These are phyloP conservation scores for Siniperca chuatsi DNA, from an alignment of 2,113 vertebrate genomes.

Conservation along the genomic window DNA sequence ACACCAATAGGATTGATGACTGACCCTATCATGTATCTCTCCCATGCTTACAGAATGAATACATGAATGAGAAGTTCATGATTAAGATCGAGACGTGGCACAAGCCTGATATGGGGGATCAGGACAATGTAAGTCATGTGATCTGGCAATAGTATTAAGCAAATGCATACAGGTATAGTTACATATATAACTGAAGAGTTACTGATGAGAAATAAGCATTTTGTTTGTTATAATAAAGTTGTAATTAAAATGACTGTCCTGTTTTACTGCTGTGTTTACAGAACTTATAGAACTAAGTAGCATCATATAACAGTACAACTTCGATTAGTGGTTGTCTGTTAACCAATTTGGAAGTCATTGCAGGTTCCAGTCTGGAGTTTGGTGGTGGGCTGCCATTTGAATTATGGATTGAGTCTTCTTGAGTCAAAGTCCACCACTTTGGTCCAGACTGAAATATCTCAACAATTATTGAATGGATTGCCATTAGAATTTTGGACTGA, in stretches of 20 bases:
- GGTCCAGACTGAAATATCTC: background rate
- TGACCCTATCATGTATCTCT: background rate
- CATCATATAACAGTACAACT: too few relatives aligned
- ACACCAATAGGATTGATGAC: background rate
- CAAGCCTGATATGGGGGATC: slow-evolving; percentile 93
- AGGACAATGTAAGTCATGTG: slow-evolving; percentile 92
- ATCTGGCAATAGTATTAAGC: background rate
- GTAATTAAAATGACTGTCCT: background rate
- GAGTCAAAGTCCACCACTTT: too few relatives aligned
- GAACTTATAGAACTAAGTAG: too few relatives aligned
- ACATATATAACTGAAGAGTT: background rate
- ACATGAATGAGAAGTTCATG: slow-evolving; percentile 94
- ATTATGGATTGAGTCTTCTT: too few relatives aligned
- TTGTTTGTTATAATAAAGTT: background rate
- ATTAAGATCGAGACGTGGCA: slow-evolving; percentile 99
- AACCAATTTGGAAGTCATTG: too few relatives aligned
- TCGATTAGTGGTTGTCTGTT: too few relatives aligned
- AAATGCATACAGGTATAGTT: background rate
- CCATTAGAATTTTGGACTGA: background rate
- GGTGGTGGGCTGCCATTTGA: too few relatives aligned
- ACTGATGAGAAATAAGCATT: background rate
- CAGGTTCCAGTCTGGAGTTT: too few relatives aligned
- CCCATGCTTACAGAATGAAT: slow-evolving; percentile 87
- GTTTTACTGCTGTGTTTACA: background rate
- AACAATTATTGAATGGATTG: background rate